These are phyloP conservation scores for Psammodynastes pulverulentus DNA, from an alignment of 2,113 vertebrate species.

Conservation along the genomic window DNA sequence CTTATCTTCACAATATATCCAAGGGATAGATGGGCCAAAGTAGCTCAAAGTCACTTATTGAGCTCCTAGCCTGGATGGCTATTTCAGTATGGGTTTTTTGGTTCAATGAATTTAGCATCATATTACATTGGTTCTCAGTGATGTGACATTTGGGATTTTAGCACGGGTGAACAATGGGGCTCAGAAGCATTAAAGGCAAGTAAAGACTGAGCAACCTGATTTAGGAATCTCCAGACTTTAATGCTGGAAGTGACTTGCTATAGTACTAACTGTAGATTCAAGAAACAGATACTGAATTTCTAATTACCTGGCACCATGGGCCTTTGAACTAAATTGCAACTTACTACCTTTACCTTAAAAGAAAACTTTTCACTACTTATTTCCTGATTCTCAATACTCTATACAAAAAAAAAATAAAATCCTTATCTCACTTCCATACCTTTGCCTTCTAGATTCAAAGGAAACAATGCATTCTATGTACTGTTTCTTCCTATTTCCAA, in stretches of 20 bases:
- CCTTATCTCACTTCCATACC: neutral
- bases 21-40: neutral
- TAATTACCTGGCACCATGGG: neutral
- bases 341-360: neutral
- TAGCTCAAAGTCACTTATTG: neutral
- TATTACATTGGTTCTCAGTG: neutral
- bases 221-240: neutral
- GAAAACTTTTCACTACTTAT: neutral
- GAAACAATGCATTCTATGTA: neutral
- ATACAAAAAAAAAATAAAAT: neutral
- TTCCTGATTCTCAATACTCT: neutral
- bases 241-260: no score
- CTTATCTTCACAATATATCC: neutral
- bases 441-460: constrained; percentile 9
- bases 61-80: neutral
- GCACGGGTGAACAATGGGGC: neutral
- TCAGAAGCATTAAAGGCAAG: neutral
- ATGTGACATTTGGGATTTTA: neutral
- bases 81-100: neutral
- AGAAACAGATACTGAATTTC: neutral
- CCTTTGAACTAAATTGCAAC: neutral
- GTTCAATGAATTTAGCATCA: neutral
- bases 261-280: neutral
- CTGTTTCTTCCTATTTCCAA: constrained; percentile 27
- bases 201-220: neutral